Evolutionary conservation across 2,113 vertebrate genomes (phyloP).

Genomic region (Copsychus sechellarum): DNA sequence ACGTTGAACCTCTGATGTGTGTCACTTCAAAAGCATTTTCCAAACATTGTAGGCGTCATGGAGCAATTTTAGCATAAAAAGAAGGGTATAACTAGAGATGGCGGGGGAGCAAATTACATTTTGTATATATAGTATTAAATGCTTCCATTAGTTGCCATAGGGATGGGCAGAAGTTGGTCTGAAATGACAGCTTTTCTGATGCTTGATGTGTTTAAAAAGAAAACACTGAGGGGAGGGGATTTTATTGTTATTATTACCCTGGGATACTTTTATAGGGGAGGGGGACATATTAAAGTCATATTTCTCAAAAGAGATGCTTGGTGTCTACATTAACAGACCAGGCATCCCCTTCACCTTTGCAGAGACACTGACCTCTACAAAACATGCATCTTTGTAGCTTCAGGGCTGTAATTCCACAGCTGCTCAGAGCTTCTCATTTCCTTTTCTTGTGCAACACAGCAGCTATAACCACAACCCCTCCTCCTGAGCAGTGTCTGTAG

Average conservation of each 20-base stretch:
- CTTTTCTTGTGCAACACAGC: background rate
- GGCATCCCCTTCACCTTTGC: background rate
- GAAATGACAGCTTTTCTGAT: conserved; percentile 73
- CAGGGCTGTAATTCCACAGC: background rate
- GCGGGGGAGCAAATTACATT: conserved; percentile 49
- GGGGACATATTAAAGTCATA: conserved; percentile 18
- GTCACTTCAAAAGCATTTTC: conserved; percentile 64
- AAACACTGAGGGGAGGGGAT: conserved; percentile 15
- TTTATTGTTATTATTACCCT: conserved; percentile 56
- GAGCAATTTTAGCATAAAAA: conserved; percentile 72
- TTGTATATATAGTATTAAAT: conserved; percentile 73
- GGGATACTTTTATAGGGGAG: conserved; percentile 25
- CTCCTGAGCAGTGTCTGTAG: background rate
- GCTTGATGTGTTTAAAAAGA: conserved; percentile 65
- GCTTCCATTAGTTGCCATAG: conserved; percentile 81
- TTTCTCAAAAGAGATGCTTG: background rate
- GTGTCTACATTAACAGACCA: background rate
- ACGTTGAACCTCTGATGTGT: conserved; percentile 52
- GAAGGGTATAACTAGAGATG: conserved; percentile 60
- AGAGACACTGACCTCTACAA: background rate
- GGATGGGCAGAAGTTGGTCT: conserved; percentile 77
- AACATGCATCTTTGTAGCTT: background rate
- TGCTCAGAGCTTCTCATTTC: background rate
- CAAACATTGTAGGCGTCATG: conserved; percentile 61
- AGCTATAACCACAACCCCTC: background rate